Conservation (phyloP, 1,140 invertebrate genomes). For the Chymomyza costata region DNA sequence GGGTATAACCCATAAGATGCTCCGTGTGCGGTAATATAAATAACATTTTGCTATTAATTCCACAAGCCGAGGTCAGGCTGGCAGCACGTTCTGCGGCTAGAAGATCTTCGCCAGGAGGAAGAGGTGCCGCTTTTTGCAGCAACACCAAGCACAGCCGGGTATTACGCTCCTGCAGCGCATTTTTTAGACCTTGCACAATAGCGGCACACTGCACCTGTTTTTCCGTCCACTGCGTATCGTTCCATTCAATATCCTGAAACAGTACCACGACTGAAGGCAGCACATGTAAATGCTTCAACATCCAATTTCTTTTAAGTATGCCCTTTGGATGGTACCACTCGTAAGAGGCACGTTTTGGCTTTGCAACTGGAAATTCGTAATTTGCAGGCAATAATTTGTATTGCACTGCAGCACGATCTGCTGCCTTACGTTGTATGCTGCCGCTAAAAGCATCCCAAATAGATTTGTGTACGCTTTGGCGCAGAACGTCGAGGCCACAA, state of each 20-base stretch:
- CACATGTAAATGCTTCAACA: slow-evolving; percentile 93
- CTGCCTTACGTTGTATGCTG: slow-evolving; percentile 76
- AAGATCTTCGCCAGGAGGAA: slow-evolving; percentile 89
- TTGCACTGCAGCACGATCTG: slow-evolving; percentile 83
- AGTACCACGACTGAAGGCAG: slow-evolving; percentile 95
- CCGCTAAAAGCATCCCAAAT: slow-evolving; percentile 95
- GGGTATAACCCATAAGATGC: slow-evolving; percentile 80
- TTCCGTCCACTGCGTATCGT: slow-evolving; percentile 93
- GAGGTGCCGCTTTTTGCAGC: slow-evolving; percentile 87
- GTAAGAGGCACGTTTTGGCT: slow-evolving; percentile 93
- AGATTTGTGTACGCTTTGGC: slow-evolving; percentile 90
- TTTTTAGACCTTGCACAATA: slow-evolving; percentile 89
- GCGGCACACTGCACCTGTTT: slow-evolving; percentile 95
- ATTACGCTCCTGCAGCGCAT: slow-evolving; percentile 80
- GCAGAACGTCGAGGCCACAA: slow-evolving; percentile 88
- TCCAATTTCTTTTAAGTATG: slow-evolving; percentile 96
- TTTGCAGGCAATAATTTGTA: slow-evolving; percentile 87
- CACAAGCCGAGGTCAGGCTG: slow-evolving; percentile 91
- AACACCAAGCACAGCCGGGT: slow-evolving; percentile 93
- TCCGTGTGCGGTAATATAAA: slow-evolving; percentile 94
- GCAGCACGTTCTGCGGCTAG: slow-evolving; percentile 91
- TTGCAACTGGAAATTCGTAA: slow-evolving; percentile 92
- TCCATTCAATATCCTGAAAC: slow-evolving; percentile 98
- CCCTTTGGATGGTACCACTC: slow-evolving; percentile 98
- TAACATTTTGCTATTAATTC: slow-evolving; percentile 92